Base-by-base conservation (phyloP, 64 coral and sea anemone species). In the Pocillopora verrucosa region DNA sequence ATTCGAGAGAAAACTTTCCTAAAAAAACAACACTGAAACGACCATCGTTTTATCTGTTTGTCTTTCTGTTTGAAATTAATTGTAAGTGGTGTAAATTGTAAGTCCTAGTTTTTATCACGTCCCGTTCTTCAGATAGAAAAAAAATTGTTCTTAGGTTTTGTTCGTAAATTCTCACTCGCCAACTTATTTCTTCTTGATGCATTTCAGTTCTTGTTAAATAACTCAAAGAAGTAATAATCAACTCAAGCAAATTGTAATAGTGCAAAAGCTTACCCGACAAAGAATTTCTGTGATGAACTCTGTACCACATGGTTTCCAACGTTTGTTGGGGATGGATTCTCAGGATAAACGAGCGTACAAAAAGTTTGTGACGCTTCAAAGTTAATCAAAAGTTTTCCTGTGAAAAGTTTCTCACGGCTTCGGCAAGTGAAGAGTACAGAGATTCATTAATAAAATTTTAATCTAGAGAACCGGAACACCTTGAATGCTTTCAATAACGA, bases 371-470 rank as follows among this genome's bases (percentile, higher is more conserved):
- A 20, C 75, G 59, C 10, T 24, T 14, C 30, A 30, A 80, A 80
- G 15, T 19, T 10, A 36, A 56, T 37, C 26, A 35, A 12, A 51
- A 13, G 56, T 30, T 60, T 24, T 51, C 30, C 77, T 56, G 26
- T 56, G 57, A 56, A 59, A 12, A n/a, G 41, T 11, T 79, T 79
- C 57, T 79, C 77, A 79, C 57, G 56, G 59, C 16, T 81, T 81
- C 58, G 26, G 79, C 79, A 62, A 81, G 30, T 58, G 13, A 62
- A 35, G 0, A 36, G 58, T 36, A 36, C 25, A 63, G 9, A 81
- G 26, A 80, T 34, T 30, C 13, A 77, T 56, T 77, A 77, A 77
- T 56, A 57, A 77, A 77, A 77, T 77, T 77, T 77, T 58, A 77
- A 77, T 77, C 41, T 77, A 51, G 56, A 36, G 22, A 5, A 9